Percentiles rank a stretch among this genome's conserved stretches.
Evolutionary conservation across 2,113 vertebrate genomes (phyloP).

Genomic region (Oreochromis niloticus): DNA sequence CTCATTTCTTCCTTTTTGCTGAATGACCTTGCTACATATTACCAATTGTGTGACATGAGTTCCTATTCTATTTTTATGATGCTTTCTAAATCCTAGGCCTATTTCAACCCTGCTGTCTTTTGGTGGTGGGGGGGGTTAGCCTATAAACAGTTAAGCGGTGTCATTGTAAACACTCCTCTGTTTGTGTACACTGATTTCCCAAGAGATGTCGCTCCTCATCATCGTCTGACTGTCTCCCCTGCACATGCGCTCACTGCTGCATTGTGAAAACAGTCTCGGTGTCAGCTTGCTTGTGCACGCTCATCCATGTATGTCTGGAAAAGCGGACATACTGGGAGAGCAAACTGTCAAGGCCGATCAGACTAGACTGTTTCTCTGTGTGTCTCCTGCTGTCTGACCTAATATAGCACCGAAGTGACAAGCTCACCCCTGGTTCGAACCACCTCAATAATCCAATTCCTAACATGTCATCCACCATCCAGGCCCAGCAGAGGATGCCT

Average conservation of each 20-base stretch:
- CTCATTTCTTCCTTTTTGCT: not conserved
- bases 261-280: not conserved
- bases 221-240: not conserved
- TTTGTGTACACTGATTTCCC: conserved; percentile 46
- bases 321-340: conserved; percentile 9
- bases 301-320: conserved; percentile 27
- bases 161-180: conserved; percentile 21
- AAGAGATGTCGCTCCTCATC: conserved; percentile 31
- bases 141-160: conserved; percentile 6
- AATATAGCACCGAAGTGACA: conserved; percentile 55
- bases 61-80: conserved; percentile 26
- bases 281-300: conserved; percentile 28
- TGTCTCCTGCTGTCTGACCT: conserved; percentile 45
- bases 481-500: conserved; percentile 11
- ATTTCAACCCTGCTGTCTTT: not conserved
- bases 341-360: conserved; percentile 53
- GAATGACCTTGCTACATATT: not conserved
- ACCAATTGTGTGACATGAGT: not conserved
- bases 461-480: conserved; percentile 26
- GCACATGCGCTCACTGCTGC: not conserved
- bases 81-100: conserved; percentile 7
- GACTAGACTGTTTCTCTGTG: conserved; percentile 14
- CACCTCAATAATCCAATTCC: conserved; percentile 43
- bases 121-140: not conserved
- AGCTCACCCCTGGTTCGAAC: conserved; percentile 25